Base-by-base conservation (phyloP, 2,797 vertebrate genomes). In the Neostethus bicornis region DNA sequence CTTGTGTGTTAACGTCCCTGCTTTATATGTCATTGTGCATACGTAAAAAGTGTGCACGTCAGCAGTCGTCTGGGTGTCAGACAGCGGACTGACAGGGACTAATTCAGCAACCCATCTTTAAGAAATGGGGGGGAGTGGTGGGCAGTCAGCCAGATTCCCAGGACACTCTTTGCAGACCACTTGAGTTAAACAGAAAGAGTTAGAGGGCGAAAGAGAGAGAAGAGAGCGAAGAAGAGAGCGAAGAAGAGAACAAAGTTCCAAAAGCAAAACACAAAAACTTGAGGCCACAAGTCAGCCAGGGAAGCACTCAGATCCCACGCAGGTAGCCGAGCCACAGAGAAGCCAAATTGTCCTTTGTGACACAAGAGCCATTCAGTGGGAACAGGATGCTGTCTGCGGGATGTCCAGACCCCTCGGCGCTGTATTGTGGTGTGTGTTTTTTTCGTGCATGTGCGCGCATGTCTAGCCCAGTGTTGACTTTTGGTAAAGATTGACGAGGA, bases 111-210 rank as follows among this genome's bases (percentile, higher is more conserved):
- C 67, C 58, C 10, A 45, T 78, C 68, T 42, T 73, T 35, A 34
- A 47, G 63, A 28, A 42, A 28, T 35, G 41, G n/a, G 37, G 17
- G 35, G 9, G 9, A 29, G 53, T 34, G 56, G 13, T 16, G 75
- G 83, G 87, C 87, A 78, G 52, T 51, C 77, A 75, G 86, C 89
- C 86, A 90, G 87, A 78, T 92, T 93, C 91, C 90, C 91, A 92
- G 87, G 89, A 86, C 79, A 81, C 80, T 77, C 77, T 84, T 77
- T 74, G 80, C 69, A 83, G 81, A 75, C 84, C 85, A 89, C 90
- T 92, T 88, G 85, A 91, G 86, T 87, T 46, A 37, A 75, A 78
- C 51, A 82, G 66, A 82, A 71, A 87, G 68, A 69, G 51, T n/a
- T n/a, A n/a, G n/a, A n/a, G n/a, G n/a, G n/a, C n/a, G n/a, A n/a